Percentiles rank a stretch among this genome's conserved stretches.
Conservation (phyloP, 2,888 invertebrate species). For the Busseola fusca region DNA sequence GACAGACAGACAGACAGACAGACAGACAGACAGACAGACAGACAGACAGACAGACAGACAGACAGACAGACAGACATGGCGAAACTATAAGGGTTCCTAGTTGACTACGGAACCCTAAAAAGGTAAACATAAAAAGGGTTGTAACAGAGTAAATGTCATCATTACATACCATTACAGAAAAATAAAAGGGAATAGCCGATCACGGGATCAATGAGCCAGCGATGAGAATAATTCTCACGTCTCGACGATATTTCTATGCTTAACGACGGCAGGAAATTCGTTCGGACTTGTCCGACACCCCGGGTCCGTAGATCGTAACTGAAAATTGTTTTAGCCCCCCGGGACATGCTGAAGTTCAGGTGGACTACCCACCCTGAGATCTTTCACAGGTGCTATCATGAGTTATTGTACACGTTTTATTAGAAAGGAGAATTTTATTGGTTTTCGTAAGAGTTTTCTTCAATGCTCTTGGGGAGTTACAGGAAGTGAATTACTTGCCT, state of each 20-base stretch:
- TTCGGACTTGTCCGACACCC: constrained; percentile 71
- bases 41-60: too few relatives aligned
- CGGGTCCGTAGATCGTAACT: constrained; percentile 75
- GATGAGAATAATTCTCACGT: constrained; percentile 74
- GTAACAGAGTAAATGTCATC: constrained; percentile 54
- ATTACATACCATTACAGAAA: constrained; percentile 59
- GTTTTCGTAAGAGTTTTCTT: constrained; percentile 56
- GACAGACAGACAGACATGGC: too few relatives aligned
- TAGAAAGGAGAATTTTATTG: constrained; percentile 69
- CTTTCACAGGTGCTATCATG: constrained; percentile 80
- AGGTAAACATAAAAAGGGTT: constrained; percentile 48
- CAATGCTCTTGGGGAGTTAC: constrained; percentile 33
- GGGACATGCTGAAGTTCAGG: constrained; percentile 69
- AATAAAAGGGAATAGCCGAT: constrained; percentile 58
- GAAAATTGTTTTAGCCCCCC: constrained; percentile 82
- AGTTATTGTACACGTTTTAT: constrained; percentile 81
- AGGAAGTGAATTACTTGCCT: constrained; percentile 26
- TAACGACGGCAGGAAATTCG: constrained; percentile 78
- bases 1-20: too few relatives aligned
- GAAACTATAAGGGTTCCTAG: too few relatives aligned
- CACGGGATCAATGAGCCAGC: constrained; percentile 54
- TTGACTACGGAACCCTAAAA: too few relatives aligned
- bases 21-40: too few relatives aligned
- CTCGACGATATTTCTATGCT: constrained; percentile 78
- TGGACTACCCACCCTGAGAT: constrained; percentile 72